Evolutionary conservation across 2,797 vertebrate genomes (phyloP).

Genomic region (Pelobates cultripes): DNA sequence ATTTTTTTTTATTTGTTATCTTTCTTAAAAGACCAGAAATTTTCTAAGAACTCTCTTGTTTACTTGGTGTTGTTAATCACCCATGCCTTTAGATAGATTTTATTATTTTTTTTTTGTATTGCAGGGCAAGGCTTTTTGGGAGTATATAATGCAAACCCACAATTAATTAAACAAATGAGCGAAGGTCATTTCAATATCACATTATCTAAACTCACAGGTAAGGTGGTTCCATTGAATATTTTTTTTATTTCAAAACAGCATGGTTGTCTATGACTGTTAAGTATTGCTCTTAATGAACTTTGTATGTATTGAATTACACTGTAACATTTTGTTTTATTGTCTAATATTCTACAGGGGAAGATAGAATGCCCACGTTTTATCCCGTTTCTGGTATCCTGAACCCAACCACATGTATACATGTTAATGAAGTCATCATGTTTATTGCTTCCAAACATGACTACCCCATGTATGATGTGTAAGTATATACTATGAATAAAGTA

Average conservation of each 20-base stretch:
- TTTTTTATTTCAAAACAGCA: no score
- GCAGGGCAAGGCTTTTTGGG: constrained; percentile 85
- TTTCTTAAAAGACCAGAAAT: no score
- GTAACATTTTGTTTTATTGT: neutral
- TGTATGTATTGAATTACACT: no score
- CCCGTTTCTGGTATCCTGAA: constrained; percentile 75
- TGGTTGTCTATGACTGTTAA: no score
- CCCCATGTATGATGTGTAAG: constrained; percentile 87
- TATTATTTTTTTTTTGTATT: constrained; percentile 3
- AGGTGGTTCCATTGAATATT: neutral
- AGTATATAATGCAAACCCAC: constrained; percentile 71
- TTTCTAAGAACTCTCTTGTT: no score
- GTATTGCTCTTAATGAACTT: no score
- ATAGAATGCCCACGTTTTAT: neutral
- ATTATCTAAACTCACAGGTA: constrained; percentile 36
- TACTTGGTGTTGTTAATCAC: no score
- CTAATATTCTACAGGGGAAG: neutral
- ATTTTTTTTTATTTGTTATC: no score
- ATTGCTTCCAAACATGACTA: constrained; percentile 76
- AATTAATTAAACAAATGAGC: constrained; percentile 69
- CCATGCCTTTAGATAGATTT: no score
- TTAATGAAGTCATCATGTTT: constrained; percentile 76
- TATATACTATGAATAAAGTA: neutral
- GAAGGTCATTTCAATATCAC: neutral
- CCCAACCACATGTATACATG: constrained; percentile 79